A percentile compares a stretch with the other conserved stretches of the same genome.
These are phyloP conservation scores for Solenopsis fugax DNA, from an alignment of 1,140 invertebrate species.

Conservation along the genomic window DNA sequence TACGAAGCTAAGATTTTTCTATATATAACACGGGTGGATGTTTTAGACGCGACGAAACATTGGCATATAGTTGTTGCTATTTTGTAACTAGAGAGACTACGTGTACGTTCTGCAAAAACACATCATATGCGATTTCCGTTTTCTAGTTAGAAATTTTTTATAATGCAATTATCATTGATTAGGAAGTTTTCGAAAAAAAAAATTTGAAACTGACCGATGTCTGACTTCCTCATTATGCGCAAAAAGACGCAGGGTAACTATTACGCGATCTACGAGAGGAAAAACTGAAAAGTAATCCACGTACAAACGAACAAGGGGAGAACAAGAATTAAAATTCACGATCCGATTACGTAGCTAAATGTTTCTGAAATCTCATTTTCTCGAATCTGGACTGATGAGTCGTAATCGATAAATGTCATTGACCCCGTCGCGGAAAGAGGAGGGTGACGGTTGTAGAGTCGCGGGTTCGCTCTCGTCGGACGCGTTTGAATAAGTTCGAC, in stretches of 20 bases:
- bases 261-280: background rate
- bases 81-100: background rate
- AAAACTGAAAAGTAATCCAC: constrained; percentile 28
- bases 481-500: background rate
- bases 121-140: background rate
- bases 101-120: too few species aligned
- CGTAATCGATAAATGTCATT: constrained; percentile 46
- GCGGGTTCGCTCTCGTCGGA: background rate
- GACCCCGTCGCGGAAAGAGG: constrained; percentile 22
- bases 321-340: constrained; percentile 48
- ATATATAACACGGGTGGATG: background rate
- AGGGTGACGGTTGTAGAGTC: background rate
- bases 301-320: background rate
- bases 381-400: constrained; percentile 31
- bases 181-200: background rate
- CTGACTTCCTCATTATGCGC: background rate
- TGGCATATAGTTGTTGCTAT: background rate
- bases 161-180: background rate
- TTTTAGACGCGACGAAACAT: background rate
- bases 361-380: constrained; percentile 55
- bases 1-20: constrained; percentile 18
- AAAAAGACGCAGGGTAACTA: background rate
- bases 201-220: background rate
- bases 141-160: background rate
- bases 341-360: background rate